A percentile compares a stretch with the other conserved stretches of the same genome.
phyloP scores from a whole-genome alignment of 2,888 invertebrate species.

The Dromius quadrimaculatus region DNA sequence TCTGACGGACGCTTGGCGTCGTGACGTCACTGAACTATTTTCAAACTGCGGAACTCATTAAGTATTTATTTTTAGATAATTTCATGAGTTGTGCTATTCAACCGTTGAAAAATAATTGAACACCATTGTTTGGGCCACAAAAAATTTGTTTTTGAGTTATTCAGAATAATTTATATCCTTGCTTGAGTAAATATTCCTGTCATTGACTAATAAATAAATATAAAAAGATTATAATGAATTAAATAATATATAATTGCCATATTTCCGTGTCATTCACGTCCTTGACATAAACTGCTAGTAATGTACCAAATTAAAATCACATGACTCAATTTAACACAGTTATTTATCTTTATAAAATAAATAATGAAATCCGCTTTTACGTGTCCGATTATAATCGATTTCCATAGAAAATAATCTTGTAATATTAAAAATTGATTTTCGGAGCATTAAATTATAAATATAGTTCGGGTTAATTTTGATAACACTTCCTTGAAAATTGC shows the following conservation, averaged over 20 bases:
- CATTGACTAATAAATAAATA: neutral
- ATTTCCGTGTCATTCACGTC: neutral
- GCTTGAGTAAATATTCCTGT: too few species aligned
- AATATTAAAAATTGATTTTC: too few species aligned
- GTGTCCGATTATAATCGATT: too few species aligned
- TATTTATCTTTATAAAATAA: slow-evolving; percentile 1
- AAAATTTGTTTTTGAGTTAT: too few species aligned
- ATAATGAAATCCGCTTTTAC: slow-evolving; percentile 10
- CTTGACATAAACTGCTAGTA: slow-evolving; percentile 11
- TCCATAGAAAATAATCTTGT: too few species aligned
- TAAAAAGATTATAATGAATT: neutral
- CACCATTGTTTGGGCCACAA: neutral
- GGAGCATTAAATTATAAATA: slow-evolving; percentile 5
- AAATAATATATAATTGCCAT: slow-evolving; percentile 7
- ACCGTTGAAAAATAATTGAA: neutral
- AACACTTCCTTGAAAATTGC: neutral
- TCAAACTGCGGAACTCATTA: slow-evolving; percentile 5
- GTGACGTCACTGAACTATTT: slow-evolving; percentile 13
- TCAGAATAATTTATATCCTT: too few species aligned
- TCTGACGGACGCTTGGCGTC: slow-evolving; percentile 1
- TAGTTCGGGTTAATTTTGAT: slow-evolving; percentile 6
- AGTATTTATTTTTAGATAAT: neutral
- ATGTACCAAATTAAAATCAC: slow-evolving; percentile 11
- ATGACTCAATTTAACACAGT: neutral
- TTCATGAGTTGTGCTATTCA: neutral